These are phyloP conservation scores for Styela plicata DNA, from an alignment of 23 tunicate species.

Conservation along the genomic window DNA sequence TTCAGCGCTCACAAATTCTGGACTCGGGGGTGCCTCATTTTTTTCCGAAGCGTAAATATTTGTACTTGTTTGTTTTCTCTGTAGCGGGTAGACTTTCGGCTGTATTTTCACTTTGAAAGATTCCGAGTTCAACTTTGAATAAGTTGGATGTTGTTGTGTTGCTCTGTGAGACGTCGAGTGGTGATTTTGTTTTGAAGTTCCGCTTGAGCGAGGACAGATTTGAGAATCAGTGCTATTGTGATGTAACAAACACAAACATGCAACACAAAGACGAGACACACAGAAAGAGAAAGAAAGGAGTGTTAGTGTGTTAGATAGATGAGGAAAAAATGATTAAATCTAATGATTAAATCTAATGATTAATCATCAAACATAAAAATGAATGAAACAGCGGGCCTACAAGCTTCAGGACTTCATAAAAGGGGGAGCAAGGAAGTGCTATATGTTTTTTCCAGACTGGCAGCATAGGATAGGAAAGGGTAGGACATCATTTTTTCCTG, in stretches of 20 bases:
- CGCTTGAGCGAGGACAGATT: conserved; percentile 22
- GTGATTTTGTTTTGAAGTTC: not conserved
- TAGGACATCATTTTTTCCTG: no score
- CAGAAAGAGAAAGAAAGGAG: not conserved
- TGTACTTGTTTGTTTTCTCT: conserved; percentile 1
- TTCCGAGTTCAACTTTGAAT: not conserved
- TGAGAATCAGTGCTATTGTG: conserved; percentile 14
- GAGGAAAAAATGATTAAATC: not conserved
- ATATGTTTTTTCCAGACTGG: no score
- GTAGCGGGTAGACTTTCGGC: not conserved
- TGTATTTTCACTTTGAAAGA: not conserved
- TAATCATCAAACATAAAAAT: no score
- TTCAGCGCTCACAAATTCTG: conserved; percentile 25
- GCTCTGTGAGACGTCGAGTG: not conserved
- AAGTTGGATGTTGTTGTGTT: not conserved
- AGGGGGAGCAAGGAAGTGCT: no score
- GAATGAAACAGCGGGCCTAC: no score
- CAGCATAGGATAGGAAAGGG: no score
- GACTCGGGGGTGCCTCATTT: not conserved
- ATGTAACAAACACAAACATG: conserved; percentile 17
- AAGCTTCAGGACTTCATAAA: no score
- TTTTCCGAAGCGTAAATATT: not conserved
- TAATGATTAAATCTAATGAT: not conserved
- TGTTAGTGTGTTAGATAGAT: not conserved
- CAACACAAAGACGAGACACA: not conserved